These are phyloP conservation scores for Pygoscelis adeliae DNA, from an alignment of 2,113 vertebrate genomes.

Conservation along the genomic window DNA sequence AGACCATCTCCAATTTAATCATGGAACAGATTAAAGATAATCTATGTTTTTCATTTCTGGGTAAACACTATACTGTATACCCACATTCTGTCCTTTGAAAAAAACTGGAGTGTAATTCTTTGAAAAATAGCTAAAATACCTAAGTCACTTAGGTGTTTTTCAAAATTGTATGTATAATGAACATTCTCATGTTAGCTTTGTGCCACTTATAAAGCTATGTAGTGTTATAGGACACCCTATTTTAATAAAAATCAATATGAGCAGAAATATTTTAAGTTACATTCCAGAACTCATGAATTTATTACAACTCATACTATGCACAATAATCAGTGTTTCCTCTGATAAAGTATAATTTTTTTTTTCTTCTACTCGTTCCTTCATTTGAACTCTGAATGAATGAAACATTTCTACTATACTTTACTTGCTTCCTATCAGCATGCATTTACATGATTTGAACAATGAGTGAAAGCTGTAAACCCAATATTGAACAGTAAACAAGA, in stretches of 20 bases:
- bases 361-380: conserved; percentile 30
- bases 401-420: neutral
- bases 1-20: neutral
- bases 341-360: conserved; percentile 11
- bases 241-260: conserved; percentile 39
- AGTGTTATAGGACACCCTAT: conserved; percentile 6
- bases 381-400: conserved; percentile 17
- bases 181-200: conserved; percentile 22
- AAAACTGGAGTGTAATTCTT: neutral
- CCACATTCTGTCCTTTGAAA: neutral
- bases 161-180: neutral
- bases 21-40: neutral
- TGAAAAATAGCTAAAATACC: conserved; percentile 24
- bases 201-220: conserved; percentile 34
- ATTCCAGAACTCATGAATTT: conserved; percentile 37
- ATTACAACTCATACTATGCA: conserved; percentile 56
- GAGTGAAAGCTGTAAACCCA: conserved; percentile 51
- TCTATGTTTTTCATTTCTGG: neutral
- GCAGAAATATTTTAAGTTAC: conserved; percentile 57
- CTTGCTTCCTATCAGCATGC: neutral
- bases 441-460: conserved; percentile 36
- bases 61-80: neutral
- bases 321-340: conserved; percentile 41
- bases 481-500: conserved; percentile 31
- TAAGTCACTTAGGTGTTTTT: conserved; percentile 45